phyloP scores from a whole-genome alignment of 2,888 invertebrate genomes.

The Chalcosyrphus nemorum region DNA sequence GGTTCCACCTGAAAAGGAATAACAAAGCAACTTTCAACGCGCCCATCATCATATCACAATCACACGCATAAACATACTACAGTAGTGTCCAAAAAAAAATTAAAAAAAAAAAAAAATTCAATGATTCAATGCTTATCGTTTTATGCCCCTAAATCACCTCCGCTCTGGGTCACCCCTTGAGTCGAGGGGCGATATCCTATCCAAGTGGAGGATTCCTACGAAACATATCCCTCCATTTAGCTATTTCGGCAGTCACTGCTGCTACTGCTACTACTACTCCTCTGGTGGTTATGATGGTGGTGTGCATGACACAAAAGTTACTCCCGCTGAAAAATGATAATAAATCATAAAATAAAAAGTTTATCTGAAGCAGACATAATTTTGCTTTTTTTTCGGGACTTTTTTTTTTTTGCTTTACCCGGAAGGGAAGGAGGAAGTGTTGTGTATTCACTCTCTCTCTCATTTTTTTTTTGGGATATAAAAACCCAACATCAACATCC shows the following conservation, averaged over 20 bases:
- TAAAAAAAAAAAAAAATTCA: slow-evolving; percentile 31
- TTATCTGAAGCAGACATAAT: slow-evolving; percentile 70
- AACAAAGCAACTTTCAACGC: slow-evolving; percentile 30
- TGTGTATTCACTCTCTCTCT: slow-evolving; percentile 33
- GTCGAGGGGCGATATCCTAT: background rate
- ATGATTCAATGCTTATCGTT: slow-evolving; percentile 69
- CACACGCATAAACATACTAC: slow-evolving; percentile 50
- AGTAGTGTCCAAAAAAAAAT: background rate
- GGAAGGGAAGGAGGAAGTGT: slow-evolving; percentile 39
- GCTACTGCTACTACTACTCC: too few relatives aligned
- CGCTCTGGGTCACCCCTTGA: slow-evolving; percentile 5
- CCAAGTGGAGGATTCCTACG: slow-evolving; percentile 5
- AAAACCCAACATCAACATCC: slow-evolving; percentile 69
- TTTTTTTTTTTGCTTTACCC: slow-evolving; percentile 5
- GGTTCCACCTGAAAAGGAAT: slow-evolving; percentile 19
- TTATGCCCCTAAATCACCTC: slow-evolving; percentile 62
- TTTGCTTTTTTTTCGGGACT: slow-evolving; percentile 38
- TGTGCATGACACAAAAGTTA: slow-evolving; percentile 63
- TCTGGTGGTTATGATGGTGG: slow-evolving; percentile 18
- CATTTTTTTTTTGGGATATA: slow-evolving; percentile 25
- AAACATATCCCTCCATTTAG: slow-evolving; percentile 33
- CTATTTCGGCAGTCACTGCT: slow-evolving; percentile 6
- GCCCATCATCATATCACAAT: slow-evolving; percentile 45
- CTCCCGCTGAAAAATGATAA: slow-evolving; percentile 69
- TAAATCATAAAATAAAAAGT: slow-evolving; percentile 73